A percentile compares a stretch with the other conserved stretches of the same genome.
Conservation (phyloP, 2,888 invertebrate species). For the Pollenia labialis region DNA sequence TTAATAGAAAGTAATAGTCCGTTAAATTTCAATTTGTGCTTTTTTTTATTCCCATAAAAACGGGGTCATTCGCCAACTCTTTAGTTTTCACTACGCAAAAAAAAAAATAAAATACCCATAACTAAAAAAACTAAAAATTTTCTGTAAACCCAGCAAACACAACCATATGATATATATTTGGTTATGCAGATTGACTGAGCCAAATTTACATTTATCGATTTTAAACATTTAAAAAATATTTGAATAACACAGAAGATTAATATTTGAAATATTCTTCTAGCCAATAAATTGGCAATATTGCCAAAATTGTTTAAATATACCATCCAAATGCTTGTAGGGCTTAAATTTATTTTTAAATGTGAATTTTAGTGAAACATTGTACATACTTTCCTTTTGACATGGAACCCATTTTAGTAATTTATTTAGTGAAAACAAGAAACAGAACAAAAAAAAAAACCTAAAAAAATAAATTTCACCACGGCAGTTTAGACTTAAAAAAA, state of each 20-base stretch:
- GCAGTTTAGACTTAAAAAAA: slow-evolving; percentile 30
- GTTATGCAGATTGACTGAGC: no score
- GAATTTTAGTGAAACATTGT: no score
- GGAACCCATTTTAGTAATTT: slow-evolving; percentile 35
- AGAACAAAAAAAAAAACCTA: slow-evolving; percentile 28
- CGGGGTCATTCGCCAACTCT: slow-evolving; percentile 53
- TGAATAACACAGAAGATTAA: no score
- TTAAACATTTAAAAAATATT: no score
- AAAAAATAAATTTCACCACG: slow-evolving; percentile 63
- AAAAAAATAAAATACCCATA: not conserved
- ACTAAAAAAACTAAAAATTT: slow-evolving; percentile 24
- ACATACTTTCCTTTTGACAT: slow-evolving; percentile 10
- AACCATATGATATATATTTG: no score
- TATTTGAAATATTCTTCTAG: no score
- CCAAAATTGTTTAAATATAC: no score
- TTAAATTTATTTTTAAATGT: no score
- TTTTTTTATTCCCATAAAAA: slow-evolving; percentile 18
- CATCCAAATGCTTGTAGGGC: no score
- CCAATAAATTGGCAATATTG: no score
- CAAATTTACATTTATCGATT: no score
- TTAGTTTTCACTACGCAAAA: slow-evolving; percentile 55
- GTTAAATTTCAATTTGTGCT: not conserved
- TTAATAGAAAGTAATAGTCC: not conserved
- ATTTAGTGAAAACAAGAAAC: slow-evolving; percentile 58
- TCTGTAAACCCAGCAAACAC: not conserved